phyloP scores from a whole-genome alignment of 2,888 invertebrate genomes.

The Chrysolina americana region DNA sequence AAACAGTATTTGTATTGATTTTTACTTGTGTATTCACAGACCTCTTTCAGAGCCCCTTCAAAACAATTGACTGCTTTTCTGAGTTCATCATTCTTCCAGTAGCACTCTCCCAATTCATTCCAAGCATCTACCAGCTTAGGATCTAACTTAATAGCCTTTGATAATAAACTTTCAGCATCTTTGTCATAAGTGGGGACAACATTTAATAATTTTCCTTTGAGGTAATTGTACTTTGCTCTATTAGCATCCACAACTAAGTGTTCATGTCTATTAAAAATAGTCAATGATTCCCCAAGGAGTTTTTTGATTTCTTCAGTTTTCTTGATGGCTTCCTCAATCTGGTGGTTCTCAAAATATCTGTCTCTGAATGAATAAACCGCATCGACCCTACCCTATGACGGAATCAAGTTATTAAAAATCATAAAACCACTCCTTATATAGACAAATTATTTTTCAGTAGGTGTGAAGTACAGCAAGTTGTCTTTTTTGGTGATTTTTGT shows the following conservation, averaged over 20 bases:
- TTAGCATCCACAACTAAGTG: constrained; percentile 68
- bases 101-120: constrained; percentile 92
- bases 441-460: constrained; percentile 35
- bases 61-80: constrained; percentile 88
- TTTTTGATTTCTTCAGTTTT: constrained; percentile 78
- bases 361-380: constrained; percentile 81
- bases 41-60: constrained; percentile 81
- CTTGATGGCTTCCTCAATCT: constrained; percentile 78
- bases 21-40: constrained; percentile 64
- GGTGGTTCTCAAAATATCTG: constrained; percentile 83
- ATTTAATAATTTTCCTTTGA: constrained; percentile 84
- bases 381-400: constrained; percentile 77
- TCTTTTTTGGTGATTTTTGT: constrained; percentile 32
- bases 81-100: constrained; percentile 89
- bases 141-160: constrained; percentile 88
- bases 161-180: constrained; percentile 81
- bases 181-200: constrained; percentile 78
- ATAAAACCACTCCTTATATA: constrained; percentile 38
- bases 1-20: too few relatives aligned
- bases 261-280: constrained; percentile 78
- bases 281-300: constrained; percentile 75
- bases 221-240: constrained; percentile 73
- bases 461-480: constrained; percentile 56
- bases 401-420: constrained; percentile 30
- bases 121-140: constrained; percentile 86